Percentiles rank a stretch among this genome's conserved stretches.
Evolutionary conservation across 1,140 invertebrate genomes (phyloP).

Genomic region (Oppia nitens): DNA sequence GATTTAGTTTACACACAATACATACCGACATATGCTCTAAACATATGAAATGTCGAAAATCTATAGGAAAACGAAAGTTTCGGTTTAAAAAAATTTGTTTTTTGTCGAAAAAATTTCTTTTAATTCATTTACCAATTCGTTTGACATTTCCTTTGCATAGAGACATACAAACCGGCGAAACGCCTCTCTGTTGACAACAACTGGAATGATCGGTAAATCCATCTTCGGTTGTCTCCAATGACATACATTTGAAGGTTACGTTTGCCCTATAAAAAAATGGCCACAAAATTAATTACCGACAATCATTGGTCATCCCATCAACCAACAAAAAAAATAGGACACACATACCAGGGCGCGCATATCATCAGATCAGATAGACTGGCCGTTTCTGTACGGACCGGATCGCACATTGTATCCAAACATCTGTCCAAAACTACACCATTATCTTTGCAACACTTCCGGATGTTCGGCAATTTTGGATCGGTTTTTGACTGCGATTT

Average conservation of each 20-base stretch:
- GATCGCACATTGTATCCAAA: constrained; percentile 57
- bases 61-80: neutral
- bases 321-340: constrained; percentile 18
- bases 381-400: constrained; percentile 39
- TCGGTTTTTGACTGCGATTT: constrained; percentile 31
- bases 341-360: constrained; percentile 56
- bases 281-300: constrained; percentile 28
- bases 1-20: constrained; percentile 57
- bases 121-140: constrained; percentile 32
- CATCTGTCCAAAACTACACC: constrained; percentile 54
- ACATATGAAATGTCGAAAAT: constrained; percentile 49
- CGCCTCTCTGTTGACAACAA: constrained; percentile 53
- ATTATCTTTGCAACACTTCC: constrained; percentile 46
- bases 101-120: neutral
- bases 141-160: constrained; percentile 47
- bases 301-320: neutral
- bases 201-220: constrained; percentile 37
- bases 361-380: constrained; percentile 57
- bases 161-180: constrained; percentile 45
- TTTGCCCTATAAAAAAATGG: neutral
- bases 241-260: constrained; percentile 46
- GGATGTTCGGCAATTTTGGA: constrained; percentile 48
- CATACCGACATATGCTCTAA: constrained; percentile 58
- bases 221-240: constrained; percentile 29
- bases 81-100: neutral